phyloP scores from a whole-genome alignment of 2,888 invertebrate genomes.

The Erynnis tages region DNA sequence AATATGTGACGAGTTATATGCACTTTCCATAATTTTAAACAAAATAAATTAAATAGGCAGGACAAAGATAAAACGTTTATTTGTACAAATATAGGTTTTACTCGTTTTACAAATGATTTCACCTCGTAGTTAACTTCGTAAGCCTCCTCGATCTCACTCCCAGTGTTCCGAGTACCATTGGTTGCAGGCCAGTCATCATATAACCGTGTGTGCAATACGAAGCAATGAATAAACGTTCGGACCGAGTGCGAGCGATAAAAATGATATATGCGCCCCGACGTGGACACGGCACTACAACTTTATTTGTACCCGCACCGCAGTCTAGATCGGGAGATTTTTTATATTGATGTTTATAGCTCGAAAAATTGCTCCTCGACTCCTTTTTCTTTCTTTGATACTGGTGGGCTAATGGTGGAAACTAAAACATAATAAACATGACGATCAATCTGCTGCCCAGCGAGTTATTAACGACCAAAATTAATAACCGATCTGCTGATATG shows the following conservation, averaged over 20 bases:
- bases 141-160: not conserved
- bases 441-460: no score
- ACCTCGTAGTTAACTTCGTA: no score
- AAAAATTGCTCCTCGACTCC: conserved; percentile 37
- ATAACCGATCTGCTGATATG: no score
- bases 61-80: no score
- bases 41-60: not conserved
- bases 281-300: conserved; percentile 65
- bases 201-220: conserved; percentile 73
- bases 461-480: no score
- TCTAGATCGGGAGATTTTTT: conserved; percentile 39
- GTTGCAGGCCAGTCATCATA: conserved; percentile 51
- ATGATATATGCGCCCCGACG: conserved; percentile 74
- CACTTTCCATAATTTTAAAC: not conserved
- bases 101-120: no score
- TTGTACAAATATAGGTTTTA: no score
- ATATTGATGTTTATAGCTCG: conserved; percentile 39
- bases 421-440: no score
- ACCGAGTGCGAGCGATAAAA: conserved; percentile 77
- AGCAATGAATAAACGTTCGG: conserved; percentile 77
- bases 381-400: conserved; percentile 30
- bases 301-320: conserved; percentile 65
- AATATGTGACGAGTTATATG: not conserved
- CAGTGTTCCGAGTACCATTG: conserved; percentile 27
- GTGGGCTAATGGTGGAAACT: no score